Evolutionary conservation across 2,113 vertebrate species (phyloP), one percentile per base, ranked within the genome.

Genomic region (Syngnathus scovelli): DNA sequence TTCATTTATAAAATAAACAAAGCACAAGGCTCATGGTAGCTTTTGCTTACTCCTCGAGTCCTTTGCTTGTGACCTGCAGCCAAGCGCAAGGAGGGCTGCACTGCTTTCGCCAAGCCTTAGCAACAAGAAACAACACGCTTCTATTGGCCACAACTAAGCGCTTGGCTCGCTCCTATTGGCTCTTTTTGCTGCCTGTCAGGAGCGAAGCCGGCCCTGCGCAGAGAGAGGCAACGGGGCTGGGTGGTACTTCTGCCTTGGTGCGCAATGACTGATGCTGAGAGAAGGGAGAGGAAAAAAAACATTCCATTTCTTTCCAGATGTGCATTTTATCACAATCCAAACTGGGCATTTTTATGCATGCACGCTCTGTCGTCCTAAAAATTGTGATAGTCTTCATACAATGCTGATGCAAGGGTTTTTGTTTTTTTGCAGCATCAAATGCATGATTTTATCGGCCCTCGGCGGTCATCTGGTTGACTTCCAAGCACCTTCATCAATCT

Each of bases 201-300:
- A 12, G 43, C 18, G 62, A 64, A 79, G 41, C 23, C 68, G 61
- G 74, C 64, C 64, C 68, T 74, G 85, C 86, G 72, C 77, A 74
- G 69, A 51, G 70, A 79, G 60, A 75, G 69, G 63, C 79, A 72
- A 69, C 66, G 43, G 77, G 69, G 77, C 60, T 77, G 87, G 79
- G 82, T 44, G 75, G 77, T 43, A 62, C 18, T 73, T 78, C 71
- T 41, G 77, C 69, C 54, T 70, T 68, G 66, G 49, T 80, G 75
- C 82, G 84, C 85, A 88, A 79, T 78, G 81, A 27, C 61, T 27
- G 80, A 81, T 83, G 72, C 72, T 77, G 71, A 64, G 59, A 59
- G 27, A 36, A 37, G 10, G 16, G 63, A 27, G 23, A 12, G 61
- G 69, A 12, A 62, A 36, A 60, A 55, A 18, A 54, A 54, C 16